Conservation (phyloP, 2,113 vertebrate genomes). For the Esox niger region DNA sequence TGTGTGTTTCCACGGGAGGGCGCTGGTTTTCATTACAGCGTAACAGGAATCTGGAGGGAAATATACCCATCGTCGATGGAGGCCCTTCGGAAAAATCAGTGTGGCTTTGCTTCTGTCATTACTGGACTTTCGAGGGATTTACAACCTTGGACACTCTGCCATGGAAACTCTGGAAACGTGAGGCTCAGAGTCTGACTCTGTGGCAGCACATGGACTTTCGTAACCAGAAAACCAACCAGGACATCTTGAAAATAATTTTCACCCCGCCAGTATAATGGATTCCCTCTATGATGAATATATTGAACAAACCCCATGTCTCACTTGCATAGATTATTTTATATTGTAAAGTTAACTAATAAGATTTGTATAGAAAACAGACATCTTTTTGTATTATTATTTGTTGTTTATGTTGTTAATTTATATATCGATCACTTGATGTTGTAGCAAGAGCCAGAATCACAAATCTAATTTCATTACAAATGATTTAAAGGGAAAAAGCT, state of each 20-base stretch:
- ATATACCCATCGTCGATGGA: slow-evolving; percentile 15
- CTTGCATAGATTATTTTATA: slow-evolving; percentile 52
- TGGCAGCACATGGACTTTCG: slow-evolving; percentile 10
- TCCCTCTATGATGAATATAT: slow-evolving; percentile 28
- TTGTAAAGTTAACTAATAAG: slow-evolving; percentile 79
- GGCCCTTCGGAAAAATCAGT: slow-evolving; percentile 12
- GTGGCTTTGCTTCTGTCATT: neutral
- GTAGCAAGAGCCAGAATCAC: slow-evolving; percentile 67
- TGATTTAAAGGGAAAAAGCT: slow-evolving; percentile 72
- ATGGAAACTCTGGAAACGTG: slow-evolving; percentile 29
- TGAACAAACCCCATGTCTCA: slow-evolving; percentile 27
- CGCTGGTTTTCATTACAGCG: neutral
- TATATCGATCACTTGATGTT: slow-evolving; percentile 58
- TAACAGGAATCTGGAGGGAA: slow-evolving; percentile 23
- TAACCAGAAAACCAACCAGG: slow-evolving; percentile 21
- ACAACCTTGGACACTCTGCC: neutral
- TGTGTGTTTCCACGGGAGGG: slow-evolving; percentile 1
- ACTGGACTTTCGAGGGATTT: slow-evolving; percentile 10
- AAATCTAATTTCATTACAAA: slow-evolving; percentile 61
- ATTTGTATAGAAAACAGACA: slow-evolving; percentile 65
- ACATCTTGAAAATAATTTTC: slow-evolving; percentile 14
- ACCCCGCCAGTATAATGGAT: slow-evolving; percentile 12
- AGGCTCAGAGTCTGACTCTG: slow-evolving; percentile 13
- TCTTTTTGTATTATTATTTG: slow-evolving; percentile 76
- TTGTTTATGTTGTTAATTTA: slow-evolving; percentile 74